Base-by-base conservation (phyloP, 2,888 invertebrate species). In the Copidosoma aretas region DNA sequence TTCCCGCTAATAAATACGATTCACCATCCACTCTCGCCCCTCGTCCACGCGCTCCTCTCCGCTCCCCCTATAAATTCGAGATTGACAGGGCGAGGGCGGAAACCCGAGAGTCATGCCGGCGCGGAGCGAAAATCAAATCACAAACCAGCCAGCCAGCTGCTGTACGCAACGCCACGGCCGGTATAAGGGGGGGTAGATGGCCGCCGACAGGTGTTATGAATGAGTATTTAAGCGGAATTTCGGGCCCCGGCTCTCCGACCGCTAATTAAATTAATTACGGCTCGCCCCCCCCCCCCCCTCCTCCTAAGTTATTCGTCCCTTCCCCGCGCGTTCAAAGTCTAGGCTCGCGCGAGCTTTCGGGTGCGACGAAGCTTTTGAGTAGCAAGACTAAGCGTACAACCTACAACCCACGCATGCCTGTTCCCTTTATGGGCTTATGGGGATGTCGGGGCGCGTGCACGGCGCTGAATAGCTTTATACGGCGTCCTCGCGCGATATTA, bases 181-280 rank as follows among this genome's bases (percentile, higher is more conserved):
- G n/a, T n/a, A n/a, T n/a, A n/a, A n/a, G n/a, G n/a, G n/a, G n/a
- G n/a, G n/a, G n/a, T n/a, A n/a, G n/a, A 25, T 53, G 68, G 60
- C 57, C 68, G 72, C 71, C 76, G 78, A 78, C 82, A 81, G 82
- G 78, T 82, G 82, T 79, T 77, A 77, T 75, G 76, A 82, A 82
- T 77, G 82, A 78, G 78, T 74, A 78, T 82, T 80, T 79, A 76
- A 81, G 77, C 71, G 70, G 75, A 81, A 77, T 80, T 81, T 76
- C 73, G 75, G 74, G 73, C 75, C 76, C 75, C 75, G 75, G 75
- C 41, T 41, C 41, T 41, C 41, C 81, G 75, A 81, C 81, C 82
- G 77, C 82, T 81, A 82, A 82, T 82, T 82, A 80, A 82, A 82
- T 81, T 82, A 82, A 82, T 82, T 81, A 64, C n/a, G n/a, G 24